Conservation (phyloP, 2,797 vertebrate species). For the Allenopithecus nigroviridis region DNA sequence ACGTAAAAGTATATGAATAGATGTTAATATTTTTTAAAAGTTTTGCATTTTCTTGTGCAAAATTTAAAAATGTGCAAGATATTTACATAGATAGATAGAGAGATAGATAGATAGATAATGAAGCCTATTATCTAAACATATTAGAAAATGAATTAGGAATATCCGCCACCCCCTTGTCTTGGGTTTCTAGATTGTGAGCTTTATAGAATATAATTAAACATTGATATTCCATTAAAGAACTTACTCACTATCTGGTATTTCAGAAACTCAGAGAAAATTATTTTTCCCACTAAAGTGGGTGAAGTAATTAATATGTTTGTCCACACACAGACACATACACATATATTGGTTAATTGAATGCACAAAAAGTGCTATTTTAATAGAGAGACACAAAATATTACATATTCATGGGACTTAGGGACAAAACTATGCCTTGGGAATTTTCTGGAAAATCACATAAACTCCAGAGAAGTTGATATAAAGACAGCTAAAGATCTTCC, state of each 20-base stretch:
- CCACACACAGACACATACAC: too few species aligned
- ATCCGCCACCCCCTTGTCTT: not conserved
- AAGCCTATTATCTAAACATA: not conserved
- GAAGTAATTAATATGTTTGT: not conserved
- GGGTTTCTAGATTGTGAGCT: not conserved
- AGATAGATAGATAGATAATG: not conserved
- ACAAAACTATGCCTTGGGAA: conserved; percentile 2
- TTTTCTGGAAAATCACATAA: not conserved
- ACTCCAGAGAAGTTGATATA: not conserved
- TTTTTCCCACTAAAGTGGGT: not conserved
- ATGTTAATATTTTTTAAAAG: not conserved
- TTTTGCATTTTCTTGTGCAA: not conserved
- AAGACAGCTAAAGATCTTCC: not conserved
- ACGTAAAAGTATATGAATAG: not conserved
- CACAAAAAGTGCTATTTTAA: not conserved
- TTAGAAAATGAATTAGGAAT: not conserved
- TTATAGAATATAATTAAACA: conserved; percentile 1
- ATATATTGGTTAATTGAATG: not conserved
- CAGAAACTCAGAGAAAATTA: not conserved
- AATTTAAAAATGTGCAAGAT: not conserved
- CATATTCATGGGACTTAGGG: not conserved
- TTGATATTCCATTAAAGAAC: not conserved
- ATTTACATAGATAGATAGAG: not conserved
- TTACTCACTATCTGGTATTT: not conserved
- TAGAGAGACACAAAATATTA: not conserved